phyloP scores from a whole-genome alignment of 2,797 vertebrate genomes.

The Danio choprae region DNA sequence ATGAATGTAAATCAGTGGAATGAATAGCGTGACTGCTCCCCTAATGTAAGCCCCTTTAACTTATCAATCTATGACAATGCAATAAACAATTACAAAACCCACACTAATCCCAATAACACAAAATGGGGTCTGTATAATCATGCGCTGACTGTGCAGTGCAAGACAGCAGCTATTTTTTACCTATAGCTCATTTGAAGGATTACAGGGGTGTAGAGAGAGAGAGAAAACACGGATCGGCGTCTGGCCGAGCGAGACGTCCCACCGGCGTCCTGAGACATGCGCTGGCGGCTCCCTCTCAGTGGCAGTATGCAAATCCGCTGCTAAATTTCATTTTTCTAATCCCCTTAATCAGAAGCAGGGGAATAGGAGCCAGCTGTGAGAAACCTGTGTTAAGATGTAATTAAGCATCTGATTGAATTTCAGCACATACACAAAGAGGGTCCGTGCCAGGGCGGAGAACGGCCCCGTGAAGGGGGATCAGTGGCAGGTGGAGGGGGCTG shows the following conservation, averaged over 20 bases:
- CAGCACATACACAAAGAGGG: conserved; percentile 82
- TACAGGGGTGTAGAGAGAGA: conserved; percentile 44
- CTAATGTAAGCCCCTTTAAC: background rate
- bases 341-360: conserved; percentile 95
- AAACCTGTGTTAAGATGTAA: conserved; percentile 93
- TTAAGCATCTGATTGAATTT: conserved; percentile 98
- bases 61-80: background rate
- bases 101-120: conserved; percentile 7
- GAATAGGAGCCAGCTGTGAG: conserved; percentile 95
- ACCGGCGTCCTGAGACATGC: conserved; percentile 25
- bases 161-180: conserved; percentile 48
- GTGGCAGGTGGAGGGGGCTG: conserved; percentile 73
- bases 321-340: conserved; percentile 96
- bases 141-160: conserved; percentile 46
- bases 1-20: too few species aligned
- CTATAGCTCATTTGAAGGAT: conserved; percentile 61
- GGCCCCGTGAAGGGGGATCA: conserved; percentile 63
- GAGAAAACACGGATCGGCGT: conserved; percentile 55
- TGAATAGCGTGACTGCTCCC: too few species aligned
- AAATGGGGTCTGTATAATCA: background rate
- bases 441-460: conserved; percentile 70
- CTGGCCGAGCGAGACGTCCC: conserved; percentile 53
- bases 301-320: conserved; percentile 87
- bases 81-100: background rate
- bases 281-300: conserved; percentile 47